Evolutionary conservation across 2,888 invertebrate genomes (phyloP).

Genomic region (Eulithis testata): DNA sequence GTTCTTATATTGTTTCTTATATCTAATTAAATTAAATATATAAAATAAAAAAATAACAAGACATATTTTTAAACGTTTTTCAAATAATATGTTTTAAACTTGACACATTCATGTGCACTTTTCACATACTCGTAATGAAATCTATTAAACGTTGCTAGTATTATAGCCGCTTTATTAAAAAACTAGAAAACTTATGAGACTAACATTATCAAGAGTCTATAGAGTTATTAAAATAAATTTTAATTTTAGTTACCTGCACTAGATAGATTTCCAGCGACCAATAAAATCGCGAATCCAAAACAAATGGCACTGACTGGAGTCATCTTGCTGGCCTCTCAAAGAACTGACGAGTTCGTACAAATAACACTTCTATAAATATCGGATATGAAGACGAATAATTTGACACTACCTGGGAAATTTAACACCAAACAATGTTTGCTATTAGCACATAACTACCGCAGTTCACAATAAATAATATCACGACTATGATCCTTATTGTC

Average conservation of each 20-base stretch:
- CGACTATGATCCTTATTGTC: neutral
- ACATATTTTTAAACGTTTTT: no score
- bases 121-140: no score
- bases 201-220: no score
- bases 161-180: no score
- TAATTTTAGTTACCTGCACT: neutral
- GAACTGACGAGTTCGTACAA: neutral
- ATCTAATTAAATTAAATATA: no score
- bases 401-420: neutral
- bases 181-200: no score
- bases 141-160: no score
- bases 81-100: no score
- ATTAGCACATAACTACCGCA: slow-evolving; percentile 5
- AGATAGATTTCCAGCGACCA: neutral
- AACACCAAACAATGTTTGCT: slow-evolving; percentile 3
- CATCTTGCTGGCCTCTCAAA: neutral
- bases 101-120: no score
- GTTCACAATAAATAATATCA: neutral
- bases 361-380: neutral
- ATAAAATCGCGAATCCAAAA: neutral
- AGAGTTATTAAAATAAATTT: no score
- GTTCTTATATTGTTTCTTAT: no score
- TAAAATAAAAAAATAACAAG: no score
- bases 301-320: neutral
- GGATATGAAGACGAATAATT: neutral